phyloP scores from a whole-genome alignment of 2,888 invertebrate genomes.

The Trissoscelio sp. region DNA sequence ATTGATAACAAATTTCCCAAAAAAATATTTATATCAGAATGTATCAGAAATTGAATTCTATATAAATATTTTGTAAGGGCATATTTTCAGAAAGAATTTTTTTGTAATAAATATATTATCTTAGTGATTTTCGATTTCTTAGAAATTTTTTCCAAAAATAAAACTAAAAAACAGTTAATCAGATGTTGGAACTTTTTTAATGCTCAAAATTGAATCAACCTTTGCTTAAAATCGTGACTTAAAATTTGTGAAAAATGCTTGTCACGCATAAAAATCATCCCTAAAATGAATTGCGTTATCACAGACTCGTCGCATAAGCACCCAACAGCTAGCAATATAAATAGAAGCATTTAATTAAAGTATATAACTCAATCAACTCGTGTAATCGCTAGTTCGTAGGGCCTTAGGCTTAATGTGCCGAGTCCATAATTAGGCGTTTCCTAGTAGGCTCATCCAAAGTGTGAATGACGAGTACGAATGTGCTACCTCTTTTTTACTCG shows the following conservation, averaged over 20 bases:
- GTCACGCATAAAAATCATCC: slow-evolving; percentile 11
- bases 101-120: too few relatives aligned
- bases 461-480: slow-evolving; percentile 77
- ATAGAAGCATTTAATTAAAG: slow-evolving; percentile 30
- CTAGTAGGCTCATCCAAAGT: slow-evolving; percentile 70
- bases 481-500: slow-evolving; percentile 65
- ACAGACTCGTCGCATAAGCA: slow-evolving; percentile 50
- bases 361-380: slow-evolving; percentile 29
- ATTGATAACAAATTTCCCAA: too few relatives aligned
- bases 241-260: slow-evolving; percentile 19
- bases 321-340: slow-evolving; percentile 52
- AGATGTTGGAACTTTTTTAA: slow-evolving; percentile 12
- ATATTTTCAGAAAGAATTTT: too few relatives aligned
- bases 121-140: too few relatives aligned
- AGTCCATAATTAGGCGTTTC: slow-evolving; percentile 57
- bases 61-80: too few relatives aligned
- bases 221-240: slow-evolving; percentile 1
- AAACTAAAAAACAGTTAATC: too few relatives aligned
- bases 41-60: too few relatives aligned
- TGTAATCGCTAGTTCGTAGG: slow-evolving; percentile 75
- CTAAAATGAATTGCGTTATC: slow-evolving; percentile 16
- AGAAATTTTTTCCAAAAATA: too few relatives aligned
- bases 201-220: background rate
- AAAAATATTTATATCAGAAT: too few relatives aligned
- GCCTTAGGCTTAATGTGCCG: slow-evolving; percentile 61